phyloP scores from a whole-genome alignment of 2,888 invertebrate genomes.

The Caenorhabditis becei region DNA sequence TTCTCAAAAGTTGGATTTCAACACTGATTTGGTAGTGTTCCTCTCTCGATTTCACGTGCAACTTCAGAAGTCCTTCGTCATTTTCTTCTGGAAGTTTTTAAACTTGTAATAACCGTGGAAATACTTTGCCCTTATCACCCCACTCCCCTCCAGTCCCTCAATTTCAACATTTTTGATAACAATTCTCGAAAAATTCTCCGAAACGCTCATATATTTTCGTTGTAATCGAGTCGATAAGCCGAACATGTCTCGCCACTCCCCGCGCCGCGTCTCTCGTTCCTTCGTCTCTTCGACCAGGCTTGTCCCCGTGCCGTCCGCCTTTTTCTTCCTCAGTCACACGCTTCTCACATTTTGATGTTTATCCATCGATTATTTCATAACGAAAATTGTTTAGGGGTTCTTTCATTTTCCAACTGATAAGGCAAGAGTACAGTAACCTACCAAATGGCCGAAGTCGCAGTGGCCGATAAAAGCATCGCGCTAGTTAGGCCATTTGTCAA shows the following conservation, averaged over 20 bases:
- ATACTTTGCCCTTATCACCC: neutral
- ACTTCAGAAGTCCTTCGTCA: no score
- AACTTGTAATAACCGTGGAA: no score
- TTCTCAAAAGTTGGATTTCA: no score
- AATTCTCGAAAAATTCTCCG: conserved; percentile 39
- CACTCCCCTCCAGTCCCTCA: neutral
- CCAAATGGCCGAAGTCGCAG: no score
- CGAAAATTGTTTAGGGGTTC: neutral
- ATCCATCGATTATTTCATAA: conserved; percentile 4
- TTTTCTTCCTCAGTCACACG: conserved; percentile 7
- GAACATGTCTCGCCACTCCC: conserved; percentile 5
- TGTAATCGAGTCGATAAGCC: conserved; percentile 34
- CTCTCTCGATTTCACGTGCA: no score
- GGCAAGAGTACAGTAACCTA: no score
- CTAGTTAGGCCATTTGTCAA: neutral
- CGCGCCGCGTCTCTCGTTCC: conserved; percentile 10
- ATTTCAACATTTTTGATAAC: conserved; percentile 15
- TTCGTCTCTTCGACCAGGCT: neutral
- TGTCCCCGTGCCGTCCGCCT: conserved; percentile 6
- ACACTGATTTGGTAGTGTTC: no score
- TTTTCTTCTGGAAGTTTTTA: no score
- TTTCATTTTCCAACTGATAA: neutral
- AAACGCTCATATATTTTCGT: conserved; percentile 14
- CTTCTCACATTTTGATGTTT: neutral
- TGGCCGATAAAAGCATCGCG: no score